Percentiles rank a stretch among this genome's conserved stretches.
Evolutionary conservation across 2,113 vertebrate genomes (phyloP).

Genomic region (Lepus europaeus): DNA sequence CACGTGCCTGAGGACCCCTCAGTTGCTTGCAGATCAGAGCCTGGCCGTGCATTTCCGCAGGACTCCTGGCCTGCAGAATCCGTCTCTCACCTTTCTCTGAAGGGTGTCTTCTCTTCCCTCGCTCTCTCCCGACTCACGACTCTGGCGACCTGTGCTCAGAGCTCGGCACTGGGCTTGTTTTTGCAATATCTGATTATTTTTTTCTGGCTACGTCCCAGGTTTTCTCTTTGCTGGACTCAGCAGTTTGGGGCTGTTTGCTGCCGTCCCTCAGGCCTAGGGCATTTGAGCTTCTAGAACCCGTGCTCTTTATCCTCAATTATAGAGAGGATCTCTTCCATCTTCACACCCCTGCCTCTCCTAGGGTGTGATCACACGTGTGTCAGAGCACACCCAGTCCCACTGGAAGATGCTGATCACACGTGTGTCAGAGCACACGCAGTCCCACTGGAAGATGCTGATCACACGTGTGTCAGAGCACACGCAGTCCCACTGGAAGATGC

Average conservation of each 20-base stretch:
- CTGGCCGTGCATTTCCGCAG: too few relatives aligned
- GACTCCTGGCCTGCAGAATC: not conserved
- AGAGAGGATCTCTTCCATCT: not conserved
- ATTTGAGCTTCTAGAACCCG: not conserved
- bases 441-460: too few relatives aligned
- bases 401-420: too few relatives aligned
- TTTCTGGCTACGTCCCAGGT: not conserved
- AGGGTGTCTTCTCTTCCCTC: not conserved
- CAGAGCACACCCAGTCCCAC: too few relatives aligned
- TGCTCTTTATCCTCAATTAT: not conserved
- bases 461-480: too few relatives aligned
- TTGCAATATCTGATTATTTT: accelerated
- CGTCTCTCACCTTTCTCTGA: not conserved
- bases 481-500: too few relatives aligned
- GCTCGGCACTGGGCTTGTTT: too few relatives aligned
- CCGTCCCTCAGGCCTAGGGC: not conserved
- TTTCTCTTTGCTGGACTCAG: not conserved
- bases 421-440: too few relatives aligned
- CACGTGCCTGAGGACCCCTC: not conserved
- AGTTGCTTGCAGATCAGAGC: not conserved
- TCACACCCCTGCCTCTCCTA: too few relatives aligned
- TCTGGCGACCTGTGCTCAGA: too few relatives aligned
- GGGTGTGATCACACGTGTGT: too few relatives aligned
- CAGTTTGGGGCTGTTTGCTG: not conserved
- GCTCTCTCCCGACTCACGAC: too few relatives aligned